These are phyloP conservation scores for Oxycera nigricornis DNA, from an alignment of 2,888 invertebrate genomes.

Conservation along the genomic window DNA sequence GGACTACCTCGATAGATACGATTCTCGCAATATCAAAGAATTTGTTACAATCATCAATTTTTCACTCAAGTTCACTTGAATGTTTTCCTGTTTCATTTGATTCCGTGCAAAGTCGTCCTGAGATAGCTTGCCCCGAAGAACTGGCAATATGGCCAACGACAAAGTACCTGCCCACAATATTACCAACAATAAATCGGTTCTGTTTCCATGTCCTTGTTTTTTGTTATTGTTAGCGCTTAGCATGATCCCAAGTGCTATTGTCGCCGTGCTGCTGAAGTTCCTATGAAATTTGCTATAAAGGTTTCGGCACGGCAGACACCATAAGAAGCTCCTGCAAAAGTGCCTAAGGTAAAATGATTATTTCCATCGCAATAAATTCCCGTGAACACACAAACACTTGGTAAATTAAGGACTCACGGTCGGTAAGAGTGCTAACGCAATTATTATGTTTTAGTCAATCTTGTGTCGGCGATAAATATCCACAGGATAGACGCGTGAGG, in stretches of 20 bases:
- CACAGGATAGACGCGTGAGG: not conserved
- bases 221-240: not conserved
- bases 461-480: not conserved
- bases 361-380: conserved; percentile 22
- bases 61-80: conserved; percentile 17
- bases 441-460: conserved; percentile 22
- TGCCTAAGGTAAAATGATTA: conserved; percentile 27
- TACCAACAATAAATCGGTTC: not conserved
- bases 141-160: not conserved
- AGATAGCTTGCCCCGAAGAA: not conserved
- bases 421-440: conserved; percentile 13
- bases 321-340: conserved; percentile 4
- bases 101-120: not conserved
- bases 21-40: conserved; percentile 16
- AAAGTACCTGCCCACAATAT: not conserved
- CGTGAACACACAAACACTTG: conserved; percentile 13
- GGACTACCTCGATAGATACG: not conserved
- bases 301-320: not conserved
- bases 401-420: conserved; percentile 4
- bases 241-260: not conserved
- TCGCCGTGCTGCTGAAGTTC: not conserved
- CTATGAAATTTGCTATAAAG: not conserved
- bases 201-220: not conserved
- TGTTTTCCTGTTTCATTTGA: not conserved
- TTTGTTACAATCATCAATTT: conserved; percentile 25